Evolutionary conservation across 2,888 invertebrate genomes (phyloP).

Genomic region (Hydrotaea cyrtoneurina): DNA sequence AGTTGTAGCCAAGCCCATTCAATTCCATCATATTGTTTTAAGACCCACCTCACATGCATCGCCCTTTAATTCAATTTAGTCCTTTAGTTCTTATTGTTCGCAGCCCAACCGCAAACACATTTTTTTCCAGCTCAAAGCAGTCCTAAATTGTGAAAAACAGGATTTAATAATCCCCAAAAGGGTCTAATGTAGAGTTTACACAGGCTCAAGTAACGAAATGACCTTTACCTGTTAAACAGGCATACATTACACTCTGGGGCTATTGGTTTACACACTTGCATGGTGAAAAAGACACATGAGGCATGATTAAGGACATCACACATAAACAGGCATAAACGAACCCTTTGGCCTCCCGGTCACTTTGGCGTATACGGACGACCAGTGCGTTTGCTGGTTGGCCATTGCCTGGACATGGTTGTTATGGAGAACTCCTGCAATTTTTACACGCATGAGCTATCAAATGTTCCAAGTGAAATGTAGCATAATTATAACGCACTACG

Average conservation of each 20-base stretch:
- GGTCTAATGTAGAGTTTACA: constrained; percentile 1
- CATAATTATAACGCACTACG: constrained; percentile 1
- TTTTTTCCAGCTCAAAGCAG: not conserved
- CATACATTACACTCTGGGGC: constrained; percentile 30
- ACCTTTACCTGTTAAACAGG: constrained; percentile 44
- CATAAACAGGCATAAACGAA: not conserved
- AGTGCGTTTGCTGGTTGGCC: not conserved
- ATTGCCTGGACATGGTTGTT: not conserved
- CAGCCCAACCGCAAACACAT: not conserved
- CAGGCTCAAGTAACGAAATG: constrained; percentile 13
- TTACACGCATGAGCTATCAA: constrained; percentile 4
- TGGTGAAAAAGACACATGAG: constrained; percentile 6
- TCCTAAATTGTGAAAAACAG: not conserved
- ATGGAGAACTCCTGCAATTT: not conserved
- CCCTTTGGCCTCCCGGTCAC: not conserved
- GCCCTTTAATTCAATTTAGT: not conserved
- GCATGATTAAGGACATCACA: constrained; percentile 21
- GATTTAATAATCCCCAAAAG: constrained; percentile 34
- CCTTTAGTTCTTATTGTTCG: not conserved
- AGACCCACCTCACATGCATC: too few relatives aligned
- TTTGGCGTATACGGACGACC: not conserved
- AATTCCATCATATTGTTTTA: too few relatives aligned
- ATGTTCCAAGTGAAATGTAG: not conserved
- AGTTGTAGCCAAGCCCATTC: too few relatives aligned
- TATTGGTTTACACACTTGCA: constrained; percentile 15